Conservation (phyloP, 23 tunicate genomes). For the Styela plicata region DNA sequence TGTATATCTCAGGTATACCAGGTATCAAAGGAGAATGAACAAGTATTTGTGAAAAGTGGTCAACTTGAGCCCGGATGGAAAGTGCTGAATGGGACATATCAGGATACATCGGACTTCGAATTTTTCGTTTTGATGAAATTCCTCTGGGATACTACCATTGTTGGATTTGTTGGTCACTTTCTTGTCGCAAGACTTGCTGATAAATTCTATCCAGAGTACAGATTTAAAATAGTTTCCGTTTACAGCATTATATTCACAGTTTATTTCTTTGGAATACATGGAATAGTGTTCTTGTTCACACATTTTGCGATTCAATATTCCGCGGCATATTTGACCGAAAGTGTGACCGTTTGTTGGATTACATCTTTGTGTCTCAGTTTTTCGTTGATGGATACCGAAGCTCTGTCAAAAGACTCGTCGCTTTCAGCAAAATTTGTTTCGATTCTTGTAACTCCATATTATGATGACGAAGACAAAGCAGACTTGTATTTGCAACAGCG, state of each 20-base stretch:
- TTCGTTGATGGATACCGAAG: not conserved
- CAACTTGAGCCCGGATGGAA: not conserved
- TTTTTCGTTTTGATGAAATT: constrained; percentile 46
- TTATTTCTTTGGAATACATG: constrained; percentile 4
- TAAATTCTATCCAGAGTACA: not conserved
- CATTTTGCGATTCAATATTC: constrained; percentile 15
- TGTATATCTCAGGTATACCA: constrained; percentile 35
- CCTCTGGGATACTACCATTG: constrained; percentile 35
- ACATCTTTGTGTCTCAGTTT: not conserved
- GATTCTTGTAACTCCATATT: not conserved
- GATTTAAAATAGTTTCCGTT: not conserved
- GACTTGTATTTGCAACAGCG: constrained; percentile 24
- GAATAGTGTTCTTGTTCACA: not conserved
- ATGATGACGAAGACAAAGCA: constrained; percentile 12
- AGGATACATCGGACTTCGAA: constrained; percentile 49
- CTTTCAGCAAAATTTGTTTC: not conserved
- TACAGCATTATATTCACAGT: constrained; percentile 11
- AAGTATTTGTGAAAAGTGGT: not conserved
- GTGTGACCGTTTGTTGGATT: constrained; percentile 6
- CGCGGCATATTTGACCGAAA: not conserved
- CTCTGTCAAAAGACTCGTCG: not conserved
- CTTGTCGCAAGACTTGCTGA: constrained; percentile 44
- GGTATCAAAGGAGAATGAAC: constrained; percentile 7
- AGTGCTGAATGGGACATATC: not conserved
- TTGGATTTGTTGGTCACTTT: constrained; percentile 36